Percentiles rank a stretch among this genome's conserved stretches.
phyloP scores from a whole-genome alignment of 2,113 vertebrate species.

The Strix aluco region DNA sequence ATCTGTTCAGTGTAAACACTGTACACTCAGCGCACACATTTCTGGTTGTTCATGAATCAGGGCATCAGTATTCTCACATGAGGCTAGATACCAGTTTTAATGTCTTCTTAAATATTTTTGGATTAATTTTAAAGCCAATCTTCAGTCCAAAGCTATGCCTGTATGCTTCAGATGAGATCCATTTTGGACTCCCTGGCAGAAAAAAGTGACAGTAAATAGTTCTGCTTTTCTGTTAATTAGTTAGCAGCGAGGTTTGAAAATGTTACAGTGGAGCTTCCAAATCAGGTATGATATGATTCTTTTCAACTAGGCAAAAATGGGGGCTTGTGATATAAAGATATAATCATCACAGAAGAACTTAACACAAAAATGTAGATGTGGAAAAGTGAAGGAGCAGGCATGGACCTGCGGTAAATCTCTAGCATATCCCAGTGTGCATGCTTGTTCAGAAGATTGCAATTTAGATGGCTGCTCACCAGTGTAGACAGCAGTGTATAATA shows the following conservation, averaged over 20 bases:
- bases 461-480: background rate
- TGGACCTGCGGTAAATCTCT: background rate
- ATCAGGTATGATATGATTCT: background rate
- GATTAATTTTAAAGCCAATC: background rate
- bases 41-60: background rate
- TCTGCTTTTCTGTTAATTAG: background rate
- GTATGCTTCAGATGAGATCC: background rate
- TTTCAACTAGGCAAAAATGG: background rate
- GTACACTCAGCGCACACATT: background rate
- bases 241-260: background rate
- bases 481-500: background rate
- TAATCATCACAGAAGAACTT: background rate
- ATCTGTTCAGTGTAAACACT: background rate
- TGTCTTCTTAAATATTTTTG: background rate
- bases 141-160: background rate
- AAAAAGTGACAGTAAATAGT: background rate
- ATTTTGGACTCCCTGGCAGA: background rate
- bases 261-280: background rate
- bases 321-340: background rate
- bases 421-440: background rate
- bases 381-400: background rate
- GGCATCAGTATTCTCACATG: background rate
- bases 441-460: background rate
- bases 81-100: background rate
- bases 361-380: background rate